Evolutionary conservation across 2,113 vertebrate genomes (phyloP), one percentile per base, ranked within the genome.

Genomic region (Onychostoma macrolepis): DNA sequence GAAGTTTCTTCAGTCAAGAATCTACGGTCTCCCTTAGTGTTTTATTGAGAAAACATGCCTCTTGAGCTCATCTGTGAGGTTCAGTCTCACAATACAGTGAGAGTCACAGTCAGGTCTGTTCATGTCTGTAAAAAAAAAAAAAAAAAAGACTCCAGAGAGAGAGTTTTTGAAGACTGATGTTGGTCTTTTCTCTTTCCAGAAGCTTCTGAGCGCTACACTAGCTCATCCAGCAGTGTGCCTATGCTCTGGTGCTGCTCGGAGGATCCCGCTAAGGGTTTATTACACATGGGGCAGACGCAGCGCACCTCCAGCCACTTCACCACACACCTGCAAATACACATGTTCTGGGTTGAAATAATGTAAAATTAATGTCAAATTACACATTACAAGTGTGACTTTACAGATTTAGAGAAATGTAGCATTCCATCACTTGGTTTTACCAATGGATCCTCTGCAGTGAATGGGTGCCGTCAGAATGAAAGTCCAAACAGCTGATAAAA

Each of bases 281-380:
- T 90, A 85, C 89, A 90, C 89, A 90, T 90, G 19, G 89, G 89
- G 33, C 89, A 90, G 6, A 90, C 89, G n/a, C 89, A 88, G 45
- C 89, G 87, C 38, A 90, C 89, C 74, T 90, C 87, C 82, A 90
- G 63, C 89, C 89, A 90, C 87, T 88, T 90, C 43, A 88, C 85
- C 61, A 90, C 81, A 85, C 89, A 90, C 87, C 89, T 90, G 83
- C 15, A 81, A 80, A 86, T 19, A 89, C 33, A 89, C 41, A 4
- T n/a, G n/a, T 53, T 53, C 50, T 53, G 50, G 19, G 15, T 53
- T 17, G 15, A 53, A 19, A 53, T 53, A 0, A 53, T 17, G 50
- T 53, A 15, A 53, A 19, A 53, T 19, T 53, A 0, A 53, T 17
- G 50, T 53, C 50, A 53, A 19, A 53, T 19, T 53, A 84, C 61